These are phyloP conservation scores for Caiman crocodilus DNA, from an alignment of 2,797 vertebrate genomes.

Conservation along the genomic window DNA sequence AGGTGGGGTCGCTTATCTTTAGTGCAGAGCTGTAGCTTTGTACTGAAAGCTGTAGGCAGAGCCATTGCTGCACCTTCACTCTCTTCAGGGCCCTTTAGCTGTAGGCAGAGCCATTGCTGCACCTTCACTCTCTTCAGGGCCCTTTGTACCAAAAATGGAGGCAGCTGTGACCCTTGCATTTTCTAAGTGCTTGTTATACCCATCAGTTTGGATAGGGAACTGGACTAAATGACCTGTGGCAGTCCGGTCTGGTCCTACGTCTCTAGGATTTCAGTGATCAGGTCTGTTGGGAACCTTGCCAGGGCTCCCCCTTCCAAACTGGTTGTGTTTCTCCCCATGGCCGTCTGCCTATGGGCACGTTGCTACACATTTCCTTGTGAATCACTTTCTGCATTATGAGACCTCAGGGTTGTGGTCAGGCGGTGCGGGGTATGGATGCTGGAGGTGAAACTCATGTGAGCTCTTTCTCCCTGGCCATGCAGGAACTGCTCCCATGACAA, in stretches of 20 bases:
- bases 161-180: neutral
- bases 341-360: neutral
- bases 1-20: neutral
- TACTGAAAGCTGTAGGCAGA: fast-evolving
- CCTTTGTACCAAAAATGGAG: fast-evolving
- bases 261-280: no score
- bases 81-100: no score
- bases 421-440: no score
- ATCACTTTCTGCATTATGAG: neutral
- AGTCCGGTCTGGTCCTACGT: no score
- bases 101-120: neutral
- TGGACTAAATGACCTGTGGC: no score
- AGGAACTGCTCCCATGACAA: constrained; percentile 99
- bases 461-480: constrained; percentile 22
- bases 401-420: neutral
- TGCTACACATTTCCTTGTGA: neutral
- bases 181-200: no score
- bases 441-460: fast-evolving
- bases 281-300: neutral
- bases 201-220: no score
- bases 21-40: neutral
- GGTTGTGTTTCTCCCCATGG: neutral
- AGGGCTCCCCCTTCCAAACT: neutral
- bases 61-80: fast-evolving
- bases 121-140: neutral